These are phyloP conservation scores for Holothuria scabra DNA, from an alignment of 53 echinoderm and acorn worm genomes.

Conservation along the genomic window DNA sequence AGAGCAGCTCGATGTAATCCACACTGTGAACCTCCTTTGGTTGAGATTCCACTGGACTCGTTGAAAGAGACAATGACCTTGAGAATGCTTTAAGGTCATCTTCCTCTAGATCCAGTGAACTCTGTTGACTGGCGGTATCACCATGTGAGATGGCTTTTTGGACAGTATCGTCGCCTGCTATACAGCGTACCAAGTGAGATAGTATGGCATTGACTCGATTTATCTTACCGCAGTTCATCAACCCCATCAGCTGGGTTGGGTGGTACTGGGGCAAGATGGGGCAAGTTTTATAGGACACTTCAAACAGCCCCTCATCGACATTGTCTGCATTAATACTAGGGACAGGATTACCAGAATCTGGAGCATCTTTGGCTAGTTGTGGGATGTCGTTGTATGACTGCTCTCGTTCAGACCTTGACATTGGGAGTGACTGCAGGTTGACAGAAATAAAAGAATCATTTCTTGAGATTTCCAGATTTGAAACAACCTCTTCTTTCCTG, in stretches of 20 bases:
- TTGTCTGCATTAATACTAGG: constrained; percentile 48
- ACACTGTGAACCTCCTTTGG: constrained; percentile 56
- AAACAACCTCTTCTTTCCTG: constrained; percentile 47
- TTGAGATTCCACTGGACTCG: constrained; percentile 83
- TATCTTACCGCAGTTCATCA: constrained; percentile 95
- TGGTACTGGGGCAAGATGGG: constrained; percentile 98
- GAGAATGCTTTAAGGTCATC: constrained; percentile 58
- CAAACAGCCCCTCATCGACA: constrained; percentile 83
- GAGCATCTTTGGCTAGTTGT: constrained; percentile 65
- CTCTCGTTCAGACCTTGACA: constrained; percentile 91
- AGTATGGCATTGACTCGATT: constrained; percentile 96
- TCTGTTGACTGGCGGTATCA: constrained; percentile 57
- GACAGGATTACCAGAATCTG: constrained; percentile 24
- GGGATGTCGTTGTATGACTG: constrained; percentile 95
- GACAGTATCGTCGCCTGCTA: constrained; percentile 87
- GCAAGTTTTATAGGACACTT: constrained; percentile 79
- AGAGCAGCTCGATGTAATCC: constrained; percentile 94
- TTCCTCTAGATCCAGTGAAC: constrained; percentile 63
- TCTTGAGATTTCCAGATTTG: constrained; percentile 44
- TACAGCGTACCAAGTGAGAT: constrained; percentile 93
- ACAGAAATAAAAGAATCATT: constrained; percentile 66
- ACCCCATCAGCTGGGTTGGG: constrained; percentile 93
- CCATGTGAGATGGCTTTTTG: constrained; percentile 75
- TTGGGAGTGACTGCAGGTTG: constrained; percentile 80
- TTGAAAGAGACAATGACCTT: constrained; percentile 63